A percentile compares a stretch with the other conserved stretches of the same genome.
These are phyloP conservation scores for Ochropleura plecta DNA, from an alignment of 2,888 invertebrate species.

Conservation along the genomic window DNA sequence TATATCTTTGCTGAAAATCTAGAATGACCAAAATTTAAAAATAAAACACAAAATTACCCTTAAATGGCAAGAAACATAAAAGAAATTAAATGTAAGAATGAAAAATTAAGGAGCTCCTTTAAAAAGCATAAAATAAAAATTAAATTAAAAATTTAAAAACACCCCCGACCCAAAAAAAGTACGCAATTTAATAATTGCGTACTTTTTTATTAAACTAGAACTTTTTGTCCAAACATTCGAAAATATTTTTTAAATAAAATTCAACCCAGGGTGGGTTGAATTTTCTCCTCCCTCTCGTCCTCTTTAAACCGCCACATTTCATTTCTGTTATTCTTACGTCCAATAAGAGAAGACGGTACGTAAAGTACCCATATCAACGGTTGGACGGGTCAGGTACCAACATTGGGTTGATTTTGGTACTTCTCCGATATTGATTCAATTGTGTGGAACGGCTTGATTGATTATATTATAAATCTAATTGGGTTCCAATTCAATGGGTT, in stretches of 20 bases:
- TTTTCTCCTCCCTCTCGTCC: background rate
- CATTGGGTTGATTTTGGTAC: conserved; percentile 41
- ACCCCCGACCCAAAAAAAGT: no score
- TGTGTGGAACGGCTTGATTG: conserved; percentile 59
- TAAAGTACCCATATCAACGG: conserved; percentile 56
- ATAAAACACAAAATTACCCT: no score
- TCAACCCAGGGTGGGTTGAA: no score
- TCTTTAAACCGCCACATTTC: conserved; percentile 16
- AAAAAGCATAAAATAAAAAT: no score
- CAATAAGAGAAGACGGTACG: conserved; percentile 26
- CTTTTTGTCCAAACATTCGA: background rate
- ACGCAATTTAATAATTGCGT: no score
- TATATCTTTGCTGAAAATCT: no score
- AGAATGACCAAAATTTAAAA: no score
- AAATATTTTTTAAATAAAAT: conserved; percentile 1
- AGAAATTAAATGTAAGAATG: no score
- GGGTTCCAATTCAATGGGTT: conserved; percentile 45
- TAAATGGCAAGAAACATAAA: no score
- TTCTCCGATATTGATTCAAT: conserved; percentile 56
- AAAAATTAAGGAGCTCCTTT: no score
- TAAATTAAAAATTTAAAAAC: no score
- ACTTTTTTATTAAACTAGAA: background rate
- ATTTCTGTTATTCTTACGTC: conserved; percentile 38
- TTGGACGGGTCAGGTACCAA: conserved; percentile 53
- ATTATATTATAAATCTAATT: conserved; percentile 63